These are phyloP conservation scores for Noctuana brunneofusca DNA, from an alignment of 2,888 invertebrate genomes.

Conservation along the genomic window DNA sequence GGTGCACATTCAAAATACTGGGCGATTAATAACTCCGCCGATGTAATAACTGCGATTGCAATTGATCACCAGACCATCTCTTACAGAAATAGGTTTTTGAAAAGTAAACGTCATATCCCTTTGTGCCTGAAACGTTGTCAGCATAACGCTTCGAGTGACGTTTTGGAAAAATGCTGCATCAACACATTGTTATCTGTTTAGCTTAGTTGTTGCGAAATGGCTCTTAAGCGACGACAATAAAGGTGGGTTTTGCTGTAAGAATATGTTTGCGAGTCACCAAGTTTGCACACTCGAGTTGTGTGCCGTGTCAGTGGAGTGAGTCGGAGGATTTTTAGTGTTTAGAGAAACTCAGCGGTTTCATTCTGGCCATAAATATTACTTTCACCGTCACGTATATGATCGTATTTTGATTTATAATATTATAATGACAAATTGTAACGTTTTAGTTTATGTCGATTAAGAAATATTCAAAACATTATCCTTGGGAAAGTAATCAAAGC, in stretches of 20 bases:
- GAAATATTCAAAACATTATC: too few relatives aligned
- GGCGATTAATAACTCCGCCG: too few relatives aligned
- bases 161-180: conserved; percentile 54
- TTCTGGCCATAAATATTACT: conserved; percentile 2
- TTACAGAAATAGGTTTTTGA: not conserved
- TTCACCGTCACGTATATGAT: not conserved
- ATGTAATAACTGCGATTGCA: not conserved
- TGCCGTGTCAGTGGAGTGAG: conserved; percentile 47
- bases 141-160: conserved; percentile 49
- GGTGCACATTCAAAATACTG: too few relatives aligned
- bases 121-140: conserved; percentile 49
- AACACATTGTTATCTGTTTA: not conserved
- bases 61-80: not conserved
- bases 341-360: conserved; percentile 12
- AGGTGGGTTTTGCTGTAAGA: conserved; percentile 19
- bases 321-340: conserved; percentile 24
- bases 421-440: too few relatives aligned
- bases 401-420: not conserved
- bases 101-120: conserved; percentile 48
- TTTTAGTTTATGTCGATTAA: too few relatives aligned
- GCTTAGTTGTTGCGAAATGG: not conserved
- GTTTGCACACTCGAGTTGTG: conserved; percentile 57
- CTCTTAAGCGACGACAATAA: not conserved
- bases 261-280: conserved; percentile 39
- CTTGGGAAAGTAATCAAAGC: too few relatives aligned